A percentile compares a stretch with the other conserved stretches of the same genome.
Conservation (phyloP, 2,888 invertebrate genomes). For the Idaea biselata region DNA sequence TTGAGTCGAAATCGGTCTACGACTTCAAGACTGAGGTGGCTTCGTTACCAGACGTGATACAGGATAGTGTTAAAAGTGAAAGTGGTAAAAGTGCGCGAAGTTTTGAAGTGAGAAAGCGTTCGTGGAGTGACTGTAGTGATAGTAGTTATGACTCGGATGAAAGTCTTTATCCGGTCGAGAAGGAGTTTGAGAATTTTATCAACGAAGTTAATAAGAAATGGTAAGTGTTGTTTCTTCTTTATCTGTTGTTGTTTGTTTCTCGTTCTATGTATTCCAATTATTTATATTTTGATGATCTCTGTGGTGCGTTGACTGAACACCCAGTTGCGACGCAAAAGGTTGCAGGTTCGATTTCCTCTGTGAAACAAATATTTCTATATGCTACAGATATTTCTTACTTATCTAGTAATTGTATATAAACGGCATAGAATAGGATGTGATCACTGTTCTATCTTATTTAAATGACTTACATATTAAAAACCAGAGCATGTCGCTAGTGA, state of each 20-base stretch:
- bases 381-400: too few species aligned
- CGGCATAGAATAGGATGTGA: too few species aligned
- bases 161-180: slow-evolving; percentile 65
- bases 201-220: slow-evolving; percentile 72
- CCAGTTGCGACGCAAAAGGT: too few species aligned
- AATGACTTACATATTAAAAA: too few species aligned
- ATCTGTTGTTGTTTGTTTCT: slow-evolving; percentile 2
- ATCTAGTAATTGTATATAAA: too few species aligned
- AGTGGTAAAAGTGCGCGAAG: slow-evolving; percentile 59
- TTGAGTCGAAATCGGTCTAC: slow-evolving; percentile 15
- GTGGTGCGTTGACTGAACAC: too few species aligned
- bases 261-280: neutral
- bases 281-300: too few species aligned
- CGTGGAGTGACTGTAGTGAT: slow-evolving; percentile 61
- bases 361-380: too few species aligned
- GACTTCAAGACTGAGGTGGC: slow-evolving; percentile 19
- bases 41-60: slow-evolving; percentile 32
- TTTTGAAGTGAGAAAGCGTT: slow-evolving; percentile 56
- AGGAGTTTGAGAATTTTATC: slow-evolving; percentile 68
- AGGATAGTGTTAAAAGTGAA: slow-evolving; percentile 58
- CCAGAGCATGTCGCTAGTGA: too few species aligned
- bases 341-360: too few species aligned
- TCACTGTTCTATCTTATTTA: too few species aligned
- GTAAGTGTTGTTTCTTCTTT: slow-evolving; percentile 45
- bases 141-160: slow-evolving; percentile 67